A percentile compares a stretch with the other conserved stretches of the same genome.
These are phyloP conservation scores for Gorsachius magnificus DNA, from an alignment of 2,797 vertebrate genomes.

Conservation along the genomic window DNA sequence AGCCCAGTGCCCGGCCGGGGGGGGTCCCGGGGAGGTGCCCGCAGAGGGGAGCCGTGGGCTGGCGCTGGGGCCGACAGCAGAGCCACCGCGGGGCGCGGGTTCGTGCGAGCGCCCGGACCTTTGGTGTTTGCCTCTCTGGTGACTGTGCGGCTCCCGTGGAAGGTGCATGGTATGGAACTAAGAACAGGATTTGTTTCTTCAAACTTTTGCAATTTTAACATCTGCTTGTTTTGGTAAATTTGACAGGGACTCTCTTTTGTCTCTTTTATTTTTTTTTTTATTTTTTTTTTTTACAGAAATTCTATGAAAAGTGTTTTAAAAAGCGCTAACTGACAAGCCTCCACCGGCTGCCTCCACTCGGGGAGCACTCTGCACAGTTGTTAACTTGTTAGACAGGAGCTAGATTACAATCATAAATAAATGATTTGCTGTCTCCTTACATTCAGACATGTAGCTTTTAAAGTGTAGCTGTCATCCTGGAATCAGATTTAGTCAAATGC, in stretches of 20 bases:
- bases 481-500: conserved; percentile 84
- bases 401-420: conserved; percentile 86
- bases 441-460: conserved; percentile 82
- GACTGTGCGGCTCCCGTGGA: not conserved
- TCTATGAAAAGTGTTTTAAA: conserved; percentile 68
- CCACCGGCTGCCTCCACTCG: conserved; percentile 62
- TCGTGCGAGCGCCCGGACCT: rapidly evolving
- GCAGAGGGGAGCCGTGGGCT: rapidly evolving
- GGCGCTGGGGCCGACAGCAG: rapidly evolving
- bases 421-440: conserved; percentile 84
- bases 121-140: not conserved
- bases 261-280: conserved; percentile 15
- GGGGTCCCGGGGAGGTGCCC: not conserved
- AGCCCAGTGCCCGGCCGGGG: not conserved
- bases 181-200: not conserved
- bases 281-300: conserved; percentile 21
- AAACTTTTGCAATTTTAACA: conserved; percentile 48
- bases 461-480: conserved; percentile 82
- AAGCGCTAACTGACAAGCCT: conserved; percentile 73
- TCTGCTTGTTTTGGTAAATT: conserved; percentile 64
- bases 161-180: conserved; percentile 13
- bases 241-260: conserved; percentile 73
- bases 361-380: conserved; percentile 68
- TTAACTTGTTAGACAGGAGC: conserved; percentile 82
- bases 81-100: not conserved